These are phyloP conservation scores for Drosophila littoralis DNA, from an alignment of 1,140 invertebrate species.

Conservation along the genomic window DNA sequence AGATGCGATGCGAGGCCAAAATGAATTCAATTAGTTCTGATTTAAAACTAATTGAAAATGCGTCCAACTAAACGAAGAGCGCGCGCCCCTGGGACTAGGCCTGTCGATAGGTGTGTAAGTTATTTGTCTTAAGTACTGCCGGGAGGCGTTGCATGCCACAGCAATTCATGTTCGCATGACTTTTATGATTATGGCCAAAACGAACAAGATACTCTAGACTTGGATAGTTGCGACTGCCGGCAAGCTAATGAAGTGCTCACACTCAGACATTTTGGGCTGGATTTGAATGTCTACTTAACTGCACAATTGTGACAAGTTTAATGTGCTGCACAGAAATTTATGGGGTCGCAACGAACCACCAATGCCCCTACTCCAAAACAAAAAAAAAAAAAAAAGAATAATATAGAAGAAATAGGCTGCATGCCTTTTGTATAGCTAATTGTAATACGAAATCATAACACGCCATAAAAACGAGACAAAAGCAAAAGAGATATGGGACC, in stretches of 20 bases:
- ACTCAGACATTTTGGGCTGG: constrained; percentile 15
- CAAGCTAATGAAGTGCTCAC: constrained; percentile 69
- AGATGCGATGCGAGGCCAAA: constrained; percentile 38
- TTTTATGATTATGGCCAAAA: constrained; percentile 40
- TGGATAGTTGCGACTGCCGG: background rate
- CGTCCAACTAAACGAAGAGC: constrained; percentile 49
- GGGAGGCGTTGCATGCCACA: constrained; percentile 52
- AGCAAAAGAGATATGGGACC: constrained; percentile 46
- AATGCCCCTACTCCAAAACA: constrained; percentile 20
- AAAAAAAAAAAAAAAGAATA: background rate
- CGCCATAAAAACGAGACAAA: constrained; percentile 78
- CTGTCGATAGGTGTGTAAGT: constrained; percentile 79
- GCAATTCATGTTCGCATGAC: constrained; percentile 36
- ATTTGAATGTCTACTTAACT: constrained; percentile 69
- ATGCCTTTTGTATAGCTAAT: constrained; percentile 78
- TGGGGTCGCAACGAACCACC: constrained; percentile 5
- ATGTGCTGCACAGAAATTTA: constrained; percentile 60
- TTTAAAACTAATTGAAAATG: constrained; percentile 82
- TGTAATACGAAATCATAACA: constrained; percentile 82
- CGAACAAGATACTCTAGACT: constrained; percentile 21
- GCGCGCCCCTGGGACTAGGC: background rate
- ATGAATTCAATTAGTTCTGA: constrained; percentile 81
- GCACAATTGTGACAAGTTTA: constrained; percentile 75
- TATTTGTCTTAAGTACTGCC: constrained; percentile 80
- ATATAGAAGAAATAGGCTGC: constrained; percentile 53